These are phyloP conservation scores for Quiscalus mexicanus DNA, from an alignment of 2,113 vertebrate species.

Conservation along the genomic window DNA sequence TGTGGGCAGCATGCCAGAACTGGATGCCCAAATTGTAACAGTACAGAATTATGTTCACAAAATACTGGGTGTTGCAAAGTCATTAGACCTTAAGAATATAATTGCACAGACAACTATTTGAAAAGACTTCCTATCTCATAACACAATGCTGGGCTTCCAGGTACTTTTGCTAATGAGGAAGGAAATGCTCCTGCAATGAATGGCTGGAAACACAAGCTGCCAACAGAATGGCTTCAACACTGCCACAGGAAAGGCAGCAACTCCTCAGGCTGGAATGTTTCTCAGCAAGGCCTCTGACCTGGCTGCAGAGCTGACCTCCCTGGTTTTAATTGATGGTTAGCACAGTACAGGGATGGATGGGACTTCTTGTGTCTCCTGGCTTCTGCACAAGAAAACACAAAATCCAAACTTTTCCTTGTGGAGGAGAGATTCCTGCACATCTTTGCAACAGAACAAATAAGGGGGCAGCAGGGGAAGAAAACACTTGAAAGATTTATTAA, in stretches of 20 bases:
- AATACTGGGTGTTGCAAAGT: not conserved
- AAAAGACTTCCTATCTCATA: slow-evolving; percentile 57
- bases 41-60: not conserved
- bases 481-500: not conserved
- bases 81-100: not conserved
- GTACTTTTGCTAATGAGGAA: slow-evolving; percentile 34
- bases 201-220: slow-evolving; percentile 51
- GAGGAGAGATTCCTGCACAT: not conserved
- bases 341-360: not conserved
- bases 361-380: not conserved
- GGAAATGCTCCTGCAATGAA: slow-evolving; percentile 17
- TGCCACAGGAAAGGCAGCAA: slow-evolving; percentile 31
- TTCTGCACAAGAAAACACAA: not conserved
- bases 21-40: not conserved
- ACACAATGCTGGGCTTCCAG: slow-evolving; percentile 45
- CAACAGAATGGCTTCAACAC: slow-evolving; percentile 25
- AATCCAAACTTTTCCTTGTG: not conserved
- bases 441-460: not conserved
- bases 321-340: not conserved
- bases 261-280: not conserved
- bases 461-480: not conserved
- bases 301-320: not conserved
- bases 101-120: not conserved
- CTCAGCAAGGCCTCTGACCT: not conserved
- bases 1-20: not conserved